Evolutionary conservation across 30 jellyfish, hydroid and myxozoan genomes (phyloP).

Genomic region (Chironex yamaguchii): DNA sequence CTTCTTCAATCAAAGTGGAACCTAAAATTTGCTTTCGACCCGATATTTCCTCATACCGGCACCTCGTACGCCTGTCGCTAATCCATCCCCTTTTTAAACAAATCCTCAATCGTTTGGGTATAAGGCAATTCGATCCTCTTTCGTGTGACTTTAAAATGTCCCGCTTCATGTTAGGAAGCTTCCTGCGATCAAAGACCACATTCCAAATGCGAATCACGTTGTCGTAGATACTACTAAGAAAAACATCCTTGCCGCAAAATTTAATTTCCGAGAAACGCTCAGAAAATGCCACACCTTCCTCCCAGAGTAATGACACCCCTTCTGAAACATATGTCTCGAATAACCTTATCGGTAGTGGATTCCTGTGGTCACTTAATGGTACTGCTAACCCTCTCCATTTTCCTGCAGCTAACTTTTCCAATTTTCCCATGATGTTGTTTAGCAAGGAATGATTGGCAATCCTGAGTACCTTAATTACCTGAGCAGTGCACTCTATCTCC

Average conservation of each 20-base stretch:
- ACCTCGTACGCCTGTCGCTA: not conserved
- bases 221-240: constrained; percentile 44
- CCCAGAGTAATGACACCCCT: constrained; percentile 84
- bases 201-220: constrained; percentile 88
- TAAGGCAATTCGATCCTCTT: constrained; percentile 74
- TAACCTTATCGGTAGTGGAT: constrained; percentile 46
- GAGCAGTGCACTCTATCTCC: constrained; percentile 86
- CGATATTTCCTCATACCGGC: not conserved
- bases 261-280: constrained; percentile 56
- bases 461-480: constrained; percentile 70
- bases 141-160: constrained; percentile 59
- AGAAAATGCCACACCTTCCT: constrained; percentile 80
- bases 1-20: not conserved
- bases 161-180: constrained; percentile 59
- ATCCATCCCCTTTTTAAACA: not conserved
- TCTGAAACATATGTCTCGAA: constrained; percentile 67
- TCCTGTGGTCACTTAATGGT: constrained; percentile 35
- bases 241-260: not conserved
- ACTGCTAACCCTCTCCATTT: constrained; percentile 50
- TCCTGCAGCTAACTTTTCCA: constrained; percentile 71
- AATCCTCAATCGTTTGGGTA: constrained; percentile 39
- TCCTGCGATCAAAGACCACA: constrained; percentile 64
- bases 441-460: constrained; percentile 24
- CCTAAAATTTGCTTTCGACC: not conserved
- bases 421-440: constrained; percentile 45